These are phyloP conservation scores for Notolepis coatsorum DNA, from an alignment of 2,797 vertebrate species.

Conservation along the genomic window DNA sequence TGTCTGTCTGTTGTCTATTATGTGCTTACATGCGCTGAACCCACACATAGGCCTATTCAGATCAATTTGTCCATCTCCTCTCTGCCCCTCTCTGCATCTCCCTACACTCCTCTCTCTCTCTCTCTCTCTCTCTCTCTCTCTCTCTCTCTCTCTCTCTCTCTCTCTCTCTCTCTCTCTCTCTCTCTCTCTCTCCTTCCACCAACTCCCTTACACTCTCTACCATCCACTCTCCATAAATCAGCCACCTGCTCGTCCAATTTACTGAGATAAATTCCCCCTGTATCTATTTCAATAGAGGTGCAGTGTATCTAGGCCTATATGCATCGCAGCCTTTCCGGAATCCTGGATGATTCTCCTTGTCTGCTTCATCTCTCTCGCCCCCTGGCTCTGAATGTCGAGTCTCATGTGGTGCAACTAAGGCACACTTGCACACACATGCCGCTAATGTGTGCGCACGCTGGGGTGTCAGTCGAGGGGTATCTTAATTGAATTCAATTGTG, in stretches of 20 bases:
- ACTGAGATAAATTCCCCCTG: conserved; percentile 51
- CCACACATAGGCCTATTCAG: conserved; percentile 47
- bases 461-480: conserved; percentile 56
- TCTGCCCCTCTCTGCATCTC: neutral
- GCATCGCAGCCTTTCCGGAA: conserved; percentile 2
- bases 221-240: conserved; percentile 52
- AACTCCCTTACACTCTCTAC: conserved; percentile 1
- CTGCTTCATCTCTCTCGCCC: conserved; percentile 24
- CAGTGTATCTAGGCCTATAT: too few species aligned
- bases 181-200: conserved; percentile 17
- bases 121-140: conserved; percentile 8
- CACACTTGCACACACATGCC: neutral
- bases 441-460: neutral
- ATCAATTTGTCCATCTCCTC: conserved; percentile 53
- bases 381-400: conserved; percentile 52
- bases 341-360: conserved; percentile 9
- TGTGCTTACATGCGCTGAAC: too few species aligned
- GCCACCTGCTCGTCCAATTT: conserved; percentile 69
- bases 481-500: conserved; percentile 46
- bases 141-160: conserved; percentile 6
- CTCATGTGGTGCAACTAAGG: neutral
- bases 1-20: too few species aligned
- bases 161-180: neutral
- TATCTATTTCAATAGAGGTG: conserved; percentile 48
- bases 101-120: conserved; percentile 30